Conservation (phyloP, 2,888 invertebrate species). For the Melieria picta region DNA sequence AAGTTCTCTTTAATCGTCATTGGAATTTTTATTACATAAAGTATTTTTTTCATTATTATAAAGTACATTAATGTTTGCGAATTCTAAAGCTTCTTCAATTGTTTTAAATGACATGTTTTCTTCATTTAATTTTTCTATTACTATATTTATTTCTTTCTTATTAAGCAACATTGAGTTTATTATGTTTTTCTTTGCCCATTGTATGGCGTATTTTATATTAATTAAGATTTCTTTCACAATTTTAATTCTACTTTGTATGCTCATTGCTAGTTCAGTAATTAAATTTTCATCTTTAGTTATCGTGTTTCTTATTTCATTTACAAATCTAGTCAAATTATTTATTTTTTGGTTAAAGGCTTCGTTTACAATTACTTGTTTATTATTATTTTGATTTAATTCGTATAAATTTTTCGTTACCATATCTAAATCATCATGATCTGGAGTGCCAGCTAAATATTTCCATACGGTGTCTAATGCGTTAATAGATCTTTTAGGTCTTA, state of each 20-base stretch:
- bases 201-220: constrained; percentile 5
- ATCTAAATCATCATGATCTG: constrained; percentile 20
- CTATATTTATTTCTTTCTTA: constrained; percentile 3
- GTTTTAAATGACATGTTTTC: too few species aligned
- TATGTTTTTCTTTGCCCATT: constrained; percentile 2
- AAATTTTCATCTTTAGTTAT: constrained; percentile 1
- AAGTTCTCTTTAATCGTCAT: too few species aligned
- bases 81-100: too few species aligned
- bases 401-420: constrained; percentile 20
- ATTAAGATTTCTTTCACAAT: background rate
- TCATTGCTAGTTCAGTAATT: constrained; percentile 27
- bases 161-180: background rate
- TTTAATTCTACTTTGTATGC: constrained; percentile 30
- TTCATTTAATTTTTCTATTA: too few species aligned
- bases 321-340: constrained; percentile 17
- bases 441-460: constrained; percentile 16
- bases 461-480: constrained; percentile 19
- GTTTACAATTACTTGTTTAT: constrained; percentile 29
- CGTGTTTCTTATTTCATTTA: too few species aligned
- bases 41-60: too few species aligned
- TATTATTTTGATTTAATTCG: constrained; percentile 28
- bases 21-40: too few species aligned
- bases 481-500: constrained; percentile 23
- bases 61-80: too few species aligned
- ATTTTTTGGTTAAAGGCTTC: constrained; percentile 27